These are phyloP conservation scores for Danio jaintianensis DNA, from an alignment of 2,797 vertebrate species.

Conservation along the genomic window DNA sequence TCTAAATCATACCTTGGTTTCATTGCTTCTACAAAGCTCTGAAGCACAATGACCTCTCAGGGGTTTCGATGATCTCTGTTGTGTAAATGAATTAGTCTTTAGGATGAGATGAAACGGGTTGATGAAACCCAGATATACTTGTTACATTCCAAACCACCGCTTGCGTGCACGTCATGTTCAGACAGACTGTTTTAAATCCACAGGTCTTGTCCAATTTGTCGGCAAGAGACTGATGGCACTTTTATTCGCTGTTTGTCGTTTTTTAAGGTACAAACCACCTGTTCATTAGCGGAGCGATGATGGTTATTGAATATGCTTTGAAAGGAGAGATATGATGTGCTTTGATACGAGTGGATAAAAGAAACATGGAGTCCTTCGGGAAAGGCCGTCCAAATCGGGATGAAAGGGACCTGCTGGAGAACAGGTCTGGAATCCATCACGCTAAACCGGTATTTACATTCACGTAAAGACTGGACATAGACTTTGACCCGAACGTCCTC, in stretches of 20 bases:
- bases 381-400: constrained; percentile 71
- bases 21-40: constrained; percentile 3
- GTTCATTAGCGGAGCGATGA: constrained; percentile 67
- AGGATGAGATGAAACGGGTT: constrained; percentile 39
- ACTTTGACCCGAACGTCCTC: constrained; percentile 44
- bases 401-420: constrained; percentile 50
- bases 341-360: constrained; percentile 84
- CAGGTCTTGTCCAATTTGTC: constrained; percentile 70
- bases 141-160: constrained; percentile 50
- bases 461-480: constrained; percentile 26
- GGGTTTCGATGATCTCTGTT: constrained; percentile 16
- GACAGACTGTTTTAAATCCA: constrained; percentile 51
- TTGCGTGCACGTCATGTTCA: constrained; percentile 56
- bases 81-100: constrained; percentile 23
- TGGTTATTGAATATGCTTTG: constrained; percentile 65
- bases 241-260: constrained; percentile 78
- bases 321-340: constrained; percentile 77
- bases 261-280: constrained; percentile 80
- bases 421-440: constrained; percentile 39
- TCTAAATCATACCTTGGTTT: neutral
- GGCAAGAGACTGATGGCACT: constrained; percentile 68
- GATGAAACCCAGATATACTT: constrained; percentile 55
- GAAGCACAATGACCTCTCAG: neutral
- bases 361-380: constrained; percentile 57
- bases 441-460: constrained; percentile 41